Base-by-base conservation (phyloP, 2,888 invertebrate species). In the Tiliacea citrago region DNA sequence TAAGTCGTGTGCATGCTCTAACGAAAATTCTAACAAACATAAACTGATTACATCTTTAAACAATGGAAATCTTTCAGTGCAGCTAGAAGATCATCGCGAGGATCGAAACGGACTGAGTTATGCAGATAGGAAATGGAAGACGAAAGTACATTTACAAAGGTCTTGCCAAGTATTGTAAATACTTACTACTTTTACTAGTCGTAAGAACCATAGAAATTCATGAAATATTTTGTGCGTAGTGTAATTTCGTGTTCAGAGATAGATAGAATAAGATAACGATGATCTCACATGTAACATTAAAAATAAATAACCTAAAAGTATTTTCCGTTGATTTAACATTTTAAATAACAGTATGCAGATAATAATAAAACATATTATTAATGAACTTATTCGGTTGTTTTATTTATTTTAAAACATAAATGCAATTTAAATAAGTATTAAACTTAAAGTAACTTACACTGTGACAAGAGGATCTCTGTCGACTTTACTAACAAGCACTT, bases 391-490 rank as follows among this genome's bases (percentile, higher is more conserved):
- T 67, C 12, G 24, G 9, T 68, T 65, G 67, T 83, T 83, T 87
- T 81, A 77, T 79, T 86, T 75, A 39, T 12, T 29, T 29, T 29
- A 29, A 47, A 77, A 57, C 7, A 39, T 2, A 29, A 69, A 67
- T 61, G 51, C 51, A 69, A n/a, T 55, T 24, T 6, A 29, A 29
- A 16, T 49, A 29, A 29, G 5, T 49, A 55, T 55, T 39, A 68
- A 53, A 68, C 69, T 70, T 53, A 78, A n/a, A n/a, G 68, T 73
- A 13, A 70, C 61, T 97, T 94, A 98, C 35, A 98, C 97, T 65
- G 98, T 98, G 80, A 94, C 95, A 66, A 99, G 93, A 1, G 99
- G 99, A 96, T 99, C 99, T 85, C 94, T 96, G 93, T 99, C 99
- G 60, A 93, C 92, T 88, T 97, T 92, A 13, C 99, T 98, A 42